Conservation (phyloP, 2,888 invertebrate species). For the Clepsis dumicolana region DNA sequence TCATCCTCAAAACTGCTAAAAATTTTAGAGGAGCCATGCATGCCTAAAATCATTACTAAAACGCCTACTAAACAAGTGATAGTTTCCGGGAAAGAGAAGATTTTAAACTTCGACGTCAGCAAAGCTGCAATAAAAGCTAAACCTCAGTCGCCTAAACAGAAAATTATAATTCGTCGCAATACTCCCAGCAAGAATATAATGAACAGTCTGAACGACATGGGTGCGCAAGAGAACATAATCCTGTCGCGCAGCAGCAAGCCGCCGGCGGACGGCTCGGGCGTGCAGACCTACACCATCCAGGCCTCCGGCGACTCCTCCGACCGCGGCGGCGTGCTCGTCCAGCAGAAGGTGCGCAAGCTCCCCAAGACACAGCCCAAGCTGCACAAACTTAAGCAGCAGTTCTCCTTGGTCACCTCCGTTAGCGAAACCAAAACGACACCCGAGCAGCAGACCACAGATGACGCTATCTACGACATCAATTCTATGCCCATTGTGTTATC, state of each 20-base stretch:
- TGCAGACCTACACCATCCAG: slow-evolving; percentile 80
- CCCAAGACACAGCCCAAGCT: slow-evolving; percentile 69
- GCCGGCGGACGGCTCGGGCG: slow-evolving; percentile 67
- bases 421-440: slow-evolving; percentile 58
- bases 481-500: slow-evolving; percentile 92
- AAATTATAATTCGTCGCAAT: slow-evolving; percentile 79
- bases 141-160: slow-evolving; percentile 70
- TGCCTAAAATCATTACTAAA: slow-evolving; percentile 65
- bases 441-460: slow-evolving; percentile 61
- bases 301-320: slow-evolving; percentile 69
- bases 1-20: slow-evolving; percentile 85
- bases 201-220: slow-evolving; percentile 68
- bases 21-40: slow-evolving; percentile 82
- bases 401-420: slow-evolving; percentile 63
- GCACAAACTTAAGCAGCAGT: slow-evolving; percentile 70
- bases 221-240: slow-evolving; percentile 76
- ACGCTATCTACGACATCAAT: slow-evolving; percentile 89
- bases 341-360: slow-evolving; percentile 74
- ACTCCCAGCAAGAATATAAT: slow-evolving; percentile 67
- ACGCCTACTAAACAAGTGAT: slow-evolving; percentile 66
- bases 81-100: slow-evolving; percentile 75
- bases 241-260: slow-evolving; percentile 69
- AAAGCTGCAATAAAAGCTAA: slow-evolving; percentile 69
- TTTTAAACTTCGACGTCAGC: slow-evolving; percentile 78
- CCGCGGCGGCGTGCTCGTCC: slow-evolving; percentile 72